phyloP scores from a whole-genome alignment of 37 sponge, comb jelly and placozoan genomes.

The Diacarnus erythraeanus region DNA sequence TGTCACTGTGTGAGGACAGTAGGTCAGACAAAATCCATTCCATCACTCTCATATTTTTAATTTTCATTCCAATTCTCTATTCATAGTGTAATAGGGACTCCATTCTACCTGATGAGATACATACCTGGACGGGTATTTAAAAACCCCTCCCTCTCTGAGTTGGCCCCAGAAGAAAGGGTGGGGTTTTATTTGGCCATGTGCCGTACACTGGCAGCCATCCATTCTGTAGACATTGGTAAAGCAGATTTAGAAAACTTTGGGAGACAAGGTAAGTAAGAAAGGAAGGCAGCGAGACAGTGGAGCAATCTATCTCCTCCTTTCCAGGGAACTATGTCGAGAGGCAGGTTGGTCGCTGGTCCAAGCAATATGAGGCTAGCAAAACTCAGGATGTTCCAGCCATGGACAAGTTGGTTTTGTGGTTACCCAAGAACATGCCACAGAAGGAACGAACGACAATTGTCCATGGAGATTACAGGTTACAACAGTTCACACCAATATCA shows the following conservation, averaged over 20 bases:
- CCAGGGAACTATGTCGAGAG: conserved; percentile 39
- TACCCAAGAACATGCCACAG: conserved; percentile 39
- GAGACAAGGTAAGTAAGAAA: conserved; percentile 38
- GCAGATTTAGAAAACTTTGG: conserved; percentile 67
- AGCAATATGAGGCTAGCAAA: conserved; percentile 51
- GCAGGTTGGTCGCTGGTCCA: conserved; percentile 55
- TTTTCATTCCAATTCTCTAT: not conserved
- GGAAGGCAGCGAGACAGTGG: too few relatives aligned
- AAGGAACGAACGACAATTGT: conserved; percentile 54
- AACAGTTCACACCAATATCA: too few relatives aligned
- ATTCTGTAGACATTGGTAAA: conserved; percentile 50
- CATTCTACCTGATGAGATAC: conserved; percentile 84
- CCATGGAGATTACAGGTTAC: conserved; percentile 82
- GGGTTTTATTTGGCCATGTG: conserved; percentile 39
- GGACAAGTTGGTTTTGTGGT: conserved; percentile 22
- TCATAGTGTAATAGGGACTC: conserved; percentile 72
- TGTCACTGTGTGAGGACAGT: conserved; percentile 65
- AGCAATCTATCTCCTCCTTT: not conserved
- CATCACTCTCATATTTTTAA: not conserved
- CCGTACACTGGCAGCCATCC: conserved; percentile 51
- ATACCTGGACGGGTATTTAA: conserved; percentile 64
- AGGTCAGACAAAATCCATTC: conserved; percentile 36
- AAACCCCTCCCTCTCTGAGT: conserved; percentile 53
- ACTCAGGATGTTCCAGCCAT: conserved; percentile 19
- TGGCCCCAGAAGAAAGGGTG: conserved; percentile 39